Evolutionary conservation across 1,140 invertebrate species (phyloP).

Genomic region (Galleria mellonella): DNA sequence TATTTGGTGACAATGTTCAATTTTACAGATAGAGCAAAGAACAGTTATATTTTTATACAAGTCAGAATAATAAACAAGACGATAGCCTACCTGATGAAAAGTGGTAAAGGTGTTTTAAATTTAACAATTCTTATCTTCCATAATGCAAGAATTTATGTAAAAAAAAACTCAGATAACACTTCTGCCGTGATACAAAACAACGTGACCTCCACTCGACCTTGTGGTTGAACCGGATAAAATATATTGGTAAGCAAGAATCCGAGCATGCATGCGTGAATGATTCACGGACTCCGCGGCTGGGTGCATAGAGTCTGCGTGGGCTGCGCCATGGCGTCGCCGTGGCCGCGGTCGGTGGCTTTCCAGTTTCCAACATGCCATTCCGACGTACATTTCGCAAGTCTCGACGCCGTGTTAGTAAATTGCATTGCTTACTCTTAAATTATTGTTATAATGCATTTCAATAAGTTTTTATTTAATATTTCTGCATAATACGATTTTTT

Average conservation of each 20-base stretch:
- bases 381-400: slow-evolving; percentile 28
- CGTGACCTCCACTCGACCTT: not conserved
- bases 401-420: slow-evolving; percentile 25
- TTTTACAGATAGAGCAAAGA: no score
- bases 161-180: no score
- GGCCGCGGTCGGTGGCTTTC: not conserved
- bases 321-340: slow-evolving; percentile 8
- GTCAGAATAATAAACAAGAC: no score
- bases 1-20: no score
- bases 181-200: not conserved
- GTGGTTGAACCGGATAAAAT: slow-evolving; percentile 6
- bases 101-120: no score
- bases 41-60: no score
- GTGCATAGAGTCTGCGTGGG: slow-evolving; percentile 18
- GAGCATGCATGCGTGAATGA: slow-evolving; percentile 24
- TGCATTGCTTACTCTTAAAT: not conserved
- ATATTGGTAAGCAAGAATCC: slow-evolving; percentile 10
- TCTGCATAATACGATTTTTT: no score
- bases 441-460: no score
- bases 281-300: slow-evolving; percentile 13
- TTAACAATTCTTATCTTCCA: no score
- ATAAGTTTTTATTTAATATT: no score
- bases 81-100: no score
- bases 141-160: no score
- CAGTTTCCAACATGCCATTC: slow-evolving; percentile 15